These are phyloP conservation scores for Spodoptera litura DNA, from an alignment of 1,140 invertebrate genomes.

Conservation along the genomic window DNA sequence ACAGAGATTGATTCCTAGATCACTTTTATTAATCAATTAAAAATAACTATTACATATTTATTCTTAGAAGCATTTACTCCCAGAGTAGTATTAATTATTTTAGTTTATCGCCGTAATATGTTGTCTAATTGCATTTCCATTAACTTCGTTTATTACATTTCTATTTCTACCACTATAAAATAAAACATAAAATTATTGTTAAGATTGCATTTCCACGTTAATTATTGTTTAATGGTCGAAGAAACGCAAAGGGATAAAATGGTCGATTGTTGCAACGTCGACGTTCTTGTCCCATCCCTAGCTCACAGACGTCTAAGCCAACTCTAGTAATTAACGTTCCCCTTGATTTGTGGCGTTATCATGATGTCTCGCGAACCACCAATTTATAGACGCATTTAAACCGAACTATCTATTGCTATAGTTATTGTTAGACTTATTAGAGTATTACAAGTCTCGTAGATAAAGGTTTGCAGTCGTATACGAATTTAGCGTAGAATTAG, in stretches of 20 bases:
- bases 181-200: background rate
- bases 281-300: slow-evolving; percentile 30
- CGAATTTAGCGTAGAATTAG: background rate
- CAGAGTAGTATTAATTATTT: too few species aligned
- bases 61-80: background rate
- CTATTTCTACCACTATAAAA: background rate
- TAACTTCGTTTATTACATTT: background rate
- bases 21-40: too few species aligned
- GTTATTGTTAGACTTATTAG: slow-evolving; percentile 46
- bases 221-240: background rate
- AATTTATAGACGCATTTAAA: slow-evolving; percentile 64
- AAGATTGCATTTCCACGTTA: background rate
- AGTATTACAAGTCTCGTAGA: slow-evolving; percentile 34
- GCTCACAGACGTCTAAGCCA: slow-evolving; percentile 26
- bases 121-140: too few species aligned
- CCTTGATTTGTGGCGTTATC: slow-evolving; percentile 70
- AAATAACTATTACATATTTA: too few species aligned
- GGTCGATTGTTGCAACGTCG: background rate
- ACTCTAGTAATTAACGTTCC: slow-evolving; percentile 61
- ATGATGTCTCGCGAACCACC: slow-evolving; percentile 57
- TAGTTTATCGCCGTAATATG: too few species aligned
- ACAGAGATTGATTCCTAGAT: too few species aligned
- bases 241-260: background rate
- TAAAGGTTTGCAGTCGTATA: background rate
- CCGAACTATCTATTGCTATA: slow-evolving; percentile 36